phyloP scores from a whole-genome alignment of 2,888 invertebrate species.

The Spatulosminthurus flaviceps region DNA sequence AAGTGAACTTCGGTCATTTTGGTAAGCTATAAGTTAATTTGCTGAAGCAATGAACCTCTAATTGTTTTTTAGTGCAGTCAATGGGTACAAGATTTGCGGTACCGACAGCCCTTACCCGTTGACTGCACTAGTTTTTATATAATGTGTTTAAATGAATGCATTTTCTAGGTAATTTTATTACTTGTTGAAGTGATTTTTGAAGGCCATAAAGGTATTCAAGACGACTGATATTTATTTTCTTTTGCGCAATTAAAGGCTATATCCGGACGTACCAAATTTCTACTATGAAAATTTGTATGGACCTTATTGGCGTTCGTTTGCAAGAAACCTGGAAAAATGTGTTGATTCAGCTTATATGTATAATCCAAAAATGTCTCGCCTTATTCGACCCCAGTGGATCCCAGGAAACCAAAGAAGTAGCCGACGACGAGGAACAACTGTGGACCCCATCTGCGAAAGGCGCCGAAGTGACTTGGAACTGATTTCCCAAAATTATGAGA shows the following conservation, averaged over 20 bases:
- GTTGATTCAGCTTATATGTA: conserved; percentile 49
- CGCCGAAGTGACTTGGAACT: conserved; percentile 24
- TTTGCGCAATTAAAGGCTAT: too few species aligned
- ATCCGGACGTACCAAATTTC: conserved; percentile 36
- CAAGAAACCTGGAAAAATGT: conserved; percentile 54
- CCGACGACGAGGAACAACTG: conserved; percentile 1
- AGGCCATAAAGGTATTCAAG: too few species aligned
- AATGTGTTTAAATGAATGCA: too few species aligned
- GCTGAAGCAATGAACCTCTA: too few species aligned
- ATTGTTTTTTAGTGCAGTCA: too few species aligned
- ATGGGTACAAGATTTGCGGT: too few species aligned
- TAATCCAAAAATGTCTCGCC: conserved; percentile 47
- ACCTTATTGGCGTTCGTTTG: conserved; percentile 49
- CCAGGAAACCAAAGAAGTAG: conserved; percentile 16
- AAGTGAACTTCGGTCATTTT: conserved; percentile 49
- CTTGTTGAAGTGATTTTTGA: not conserved
- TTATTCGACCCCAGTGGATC: conserved; percentile 47
- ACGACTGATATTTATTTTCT: too few species aligned
- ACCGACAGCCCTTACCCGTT: too few species aligned
- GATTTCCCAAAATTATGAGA: conserved; percentile 33
- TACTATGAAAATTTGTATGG: conserved; percentile 53
- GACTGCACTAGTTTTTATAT: too few species aligned
- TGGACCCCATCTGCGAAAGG: conserved; percentile 25
- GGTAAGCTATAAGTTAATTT: conserved; percentile 43
- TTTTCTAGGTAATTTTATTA: too few species aligned